These are phyloP conservation scores for Megalops atlanticus DNA, from an alignment of 2,113 vertebrate genomes.

Conservation along the genomic window DNA sequence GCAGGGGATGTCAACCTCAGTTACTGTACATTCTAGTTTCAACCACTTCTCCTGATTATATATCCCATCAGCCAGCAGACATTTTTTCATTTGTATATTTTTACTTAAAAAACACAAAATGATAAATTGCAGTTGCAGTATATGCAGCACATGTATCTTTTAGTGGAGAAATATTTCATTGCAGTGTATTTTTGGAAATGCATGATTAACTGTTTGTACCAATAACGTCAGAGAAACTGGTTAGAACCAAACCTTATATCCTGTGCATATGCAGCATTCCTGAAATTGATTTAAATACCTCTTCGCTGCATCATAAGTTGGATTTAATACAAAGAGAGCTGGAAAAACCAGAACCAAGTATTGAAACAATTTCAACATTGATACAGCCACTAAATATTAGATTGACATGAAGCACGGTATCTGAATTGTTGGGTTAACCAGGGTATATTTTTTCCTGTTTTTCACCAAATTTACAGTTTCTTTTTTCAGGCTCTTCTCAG, in stretches of 20 bases:
- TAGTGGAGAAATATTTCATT: neutral
- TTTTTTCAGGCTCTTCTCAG: neutral
- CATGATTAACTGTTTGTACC: neutral
- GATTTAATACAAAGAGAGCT: neutral
- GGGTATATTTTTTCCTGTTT: no score
- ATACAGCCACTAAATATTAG: no score
- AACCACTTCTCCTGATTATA: no score
- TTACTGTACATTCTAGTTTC: no score
- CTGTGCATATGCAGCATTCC: no score
- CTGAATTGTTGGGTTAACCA: no score
- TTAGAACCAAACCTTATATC: neutral
- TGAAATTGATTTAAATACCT: neutral
- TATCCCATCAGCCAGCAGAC: no score
- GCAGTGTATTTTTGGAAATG: neutral
- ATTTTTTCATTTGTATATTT: no score
- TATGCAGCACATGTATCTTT: neutral
- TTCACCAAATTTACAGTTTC: neutral
- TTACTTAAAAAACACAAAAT: no score
- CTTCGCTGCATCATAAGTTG: neutral
- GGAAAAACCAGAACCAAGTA: slow-evolving; percentile 6
- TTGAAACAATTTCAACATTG: neutral
- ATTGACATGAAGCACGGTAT: no score
- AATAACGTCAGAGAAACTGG: neutral
- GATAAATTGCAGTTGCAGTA: no score
- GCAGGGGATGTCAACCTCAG: no score